These are phyloP conservation scores for Cacatua alba DNA, from an alignment of 2,113 vertebrate genomes.

Conservation along the genomic window DNA sequence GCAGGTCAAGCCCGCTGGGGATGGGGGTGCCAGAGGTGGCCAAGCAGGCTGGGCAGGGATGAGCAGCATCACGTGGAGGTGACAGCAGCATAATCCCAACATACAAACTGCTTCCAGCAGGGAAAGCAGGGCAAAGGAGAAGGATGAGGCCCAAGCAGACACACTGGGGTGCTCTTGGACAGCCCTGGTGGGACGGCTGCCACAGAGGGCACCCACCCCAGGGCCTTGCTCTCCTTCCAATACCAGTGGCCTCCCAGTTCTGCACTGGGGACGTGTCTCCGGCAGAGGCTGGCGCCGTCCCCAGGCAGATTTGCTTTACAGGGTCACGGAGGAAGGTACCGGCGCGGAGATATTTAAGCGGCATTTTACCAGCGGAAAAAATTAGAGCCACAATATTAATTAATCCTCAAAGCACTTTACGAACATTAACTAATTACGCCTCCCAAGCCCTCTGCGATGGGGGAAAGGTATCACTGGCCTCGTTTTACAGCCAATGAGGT, in stretches of 20 bases:
- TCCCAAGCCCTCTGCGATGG: conserved; percentile 30
- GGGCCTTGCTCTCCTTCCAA: rapidly evolving
- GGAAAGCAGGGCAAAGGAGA: background rate
- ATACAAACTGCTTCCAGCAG: background rate
- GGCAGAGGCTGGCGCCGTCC: rapidly evolving
- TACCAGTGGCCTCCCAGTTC: background rate
- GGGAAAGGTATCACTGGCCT: conserved; percentile 43
- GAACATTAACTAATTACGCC: conserved; percentile 67
- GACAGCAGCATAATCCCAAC: background rate
- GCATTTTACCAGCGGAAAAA: conserved; percentile 28
- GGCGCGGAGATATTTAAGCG: background rate
- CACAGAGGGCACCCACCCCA: rapidly evolving
- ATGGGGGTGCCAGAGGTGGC: background rate
- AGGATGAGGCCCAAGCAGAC: background rate
- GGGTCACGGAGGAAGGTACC: background rate
- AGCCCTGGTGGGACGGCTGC: background rate
- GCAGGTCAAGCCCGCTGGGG: rapidly evolving
- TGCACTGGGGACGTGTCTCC: background rate
- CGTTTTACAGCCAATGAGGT: background rate
- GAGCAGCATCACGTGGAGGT: background rate
- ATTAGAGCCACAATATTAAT: conserved; percentile 63
- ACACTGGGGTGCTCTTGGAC: rapidly evolving
- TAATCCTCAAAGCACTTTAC: conserved; percentile 69
- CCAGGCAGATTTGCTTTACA: background rate
- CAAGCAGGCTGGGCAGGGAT: background rate